A percentile compares a stretch with the other conserved stretches of the same genome.
These are phyloP conservation scores for Erynnis tages DNA, from an alignment of 2,888 invertebrate genomes.

Conservation along the genomic window DNA sequence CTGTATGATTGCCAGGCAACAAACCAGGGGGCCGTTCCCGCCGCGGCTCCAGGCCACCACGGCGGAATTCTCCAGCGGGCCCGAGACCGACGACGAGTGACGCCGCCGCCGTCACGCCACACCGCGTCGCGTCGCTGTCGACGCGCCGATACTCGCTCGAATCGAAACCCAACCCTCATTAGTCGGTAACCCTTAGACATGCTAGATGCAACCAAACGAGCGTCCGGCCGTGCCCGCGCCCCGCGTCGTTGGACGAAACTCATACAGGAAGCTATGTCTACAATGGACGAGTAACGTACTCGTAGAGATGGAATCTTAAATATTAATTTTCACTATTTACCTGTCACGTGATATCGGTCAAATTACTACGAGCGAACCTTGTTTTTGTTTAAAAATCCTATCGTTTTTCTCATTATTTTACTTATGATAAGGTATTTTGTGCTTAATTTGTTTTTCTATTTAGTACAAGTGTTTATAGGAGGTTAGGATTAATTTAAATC, in stretches of 20 bases:
- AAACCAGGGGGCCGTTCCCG: constrained; percentile 85
- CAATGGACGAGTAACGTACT: background rate
- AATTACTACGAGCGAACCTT: background rate
- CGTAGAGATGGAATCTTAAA: background rate
- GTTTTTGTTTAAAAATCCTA: background rate
- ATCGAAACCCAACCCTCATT: background rate
- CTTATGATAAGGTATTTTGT: constrained; percentile 20
- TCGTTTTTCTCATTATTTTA: constrained; percentile 1
- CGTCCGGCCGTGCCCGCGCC: background rate
- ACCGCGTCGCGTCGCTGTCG: too few species aligned
- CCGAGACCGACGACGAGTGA: constrained; percentile 96
- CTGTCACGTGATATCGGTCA: background rate
- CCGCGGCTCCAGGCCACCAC: constrained; percentile 84
- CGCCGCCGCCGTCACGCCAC: constrained; percentile 13
- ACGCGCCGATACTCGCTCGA: background rate
- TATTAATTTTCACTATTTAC: background rate
- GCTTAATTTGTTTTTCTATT: constrained; percentile 23
- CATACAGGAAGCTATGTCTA: constrained; percentile 1
- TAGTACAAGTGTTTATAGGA: constrained; percentile 21
- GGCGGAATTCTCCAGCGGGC: constrained; percentile 91
- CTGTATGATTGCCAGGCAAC: constrained; percentile 80
- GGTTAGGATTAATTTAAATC: constrained; percentile 17
- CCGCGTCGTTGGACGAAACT: constrained; percentile 3
- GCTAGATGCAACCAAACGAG: constrained; percentile 18
- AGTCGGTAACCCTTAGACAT: constrained; percentile 9